Conservation (phyloP, 2,797 vertebrate genomes). For the Vireo griseus region DNA sequence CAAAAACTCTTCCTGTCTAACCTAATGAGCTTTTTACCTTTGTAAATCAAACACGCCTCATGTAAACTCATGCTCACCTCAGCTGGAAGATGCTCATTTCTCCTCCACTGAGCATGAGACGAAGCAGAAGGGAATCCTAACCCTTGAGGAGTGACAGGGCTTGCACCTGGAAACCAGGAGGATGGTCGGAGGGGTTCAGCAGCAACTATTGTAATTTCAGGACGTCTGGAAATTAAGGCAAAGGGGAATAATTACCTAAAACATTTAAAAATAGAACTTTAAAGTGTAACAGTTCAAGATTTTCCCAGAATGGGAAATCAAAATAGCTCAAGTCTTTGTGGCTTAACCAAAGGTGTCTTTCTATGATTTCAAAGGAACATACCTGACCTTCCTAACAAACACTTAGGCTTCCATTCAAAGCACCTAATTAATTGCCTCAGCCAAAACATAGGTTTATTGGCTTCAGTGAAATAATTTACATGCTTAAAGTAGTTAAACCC, state of each 20-base stretch:
- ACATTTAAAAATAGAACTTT: neutral
- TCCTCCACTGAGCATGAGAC: slow-evolving; percentile 77
- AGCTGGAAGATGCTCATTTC: slow-evolving; percentile 73
- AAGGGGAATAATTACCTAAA: neutral
- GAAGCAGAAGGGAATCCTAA: slow-evolving; percentile 77
- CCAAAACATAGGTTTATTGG: slow-evolving; percentile 24
- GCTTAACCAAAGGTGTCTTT: neutral
- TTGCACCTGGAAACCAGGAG: slow-evolving; percentile 81
- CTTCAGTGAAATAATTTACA: slow-evolving; percentile 16
- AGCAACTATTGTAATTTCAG: slow-evolving; percentile 91
- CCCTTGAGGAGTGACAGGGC: slow-evolving; percentile 68
- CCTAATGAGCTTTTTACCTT: neutral
- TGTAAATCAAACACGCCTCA: neutral
- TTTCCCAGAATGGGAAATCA: neutral
- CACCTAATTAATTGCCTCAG: neutral
- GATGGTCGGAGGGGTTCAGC: slow-evolving; percentile 83
- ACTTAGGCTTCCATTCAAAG: neutral
- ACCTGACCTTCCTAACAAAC: neutral
- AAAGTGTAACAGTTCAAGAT: neutral
- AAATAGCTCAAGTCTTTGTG: neutral
- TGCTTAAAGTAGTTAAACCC: neutral
- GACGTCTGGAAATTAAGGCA: slow-evolving; percentile 73
- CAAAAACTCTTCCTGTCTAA: neutral
- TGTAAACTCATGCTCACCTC: slow-evolving; percentile 72
- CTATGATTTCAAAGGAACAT: neutral